Evolutionary conservation across 2,113 vertebrate species (phyloP).

Genomic region (Eonycteris spelaea): DNA sequence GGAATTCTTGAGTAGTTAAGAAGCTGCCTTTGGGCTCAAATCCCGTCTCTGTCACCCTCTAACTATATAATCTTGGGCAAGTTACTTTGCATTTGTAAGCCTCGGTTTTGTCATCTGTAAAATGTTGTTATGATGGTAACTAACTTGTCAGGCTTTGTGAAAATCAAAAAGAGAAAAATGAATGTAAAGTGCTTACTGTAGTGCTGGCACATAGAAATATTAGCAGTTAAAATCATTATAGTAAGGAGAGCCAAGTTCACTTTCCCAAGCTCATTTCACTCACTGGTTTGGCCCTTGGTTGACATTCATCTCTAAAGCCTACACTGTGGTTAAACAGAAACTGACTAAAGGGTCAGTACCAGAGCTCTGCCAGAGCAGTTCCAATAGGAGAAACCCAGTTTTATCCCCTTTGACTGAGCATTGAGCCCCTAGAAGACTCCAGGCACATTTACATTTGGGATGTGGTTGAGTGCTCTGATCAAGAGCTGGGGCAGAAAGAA

Average conservation of each 20-base stretch:
- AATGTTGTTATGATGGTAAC: neutral
- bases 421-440: neutral
- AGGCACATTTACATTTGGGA: neutral
- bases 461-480: too few relatives aligned
- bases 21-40: neutral
- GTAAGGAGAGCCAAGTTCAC: neutral
- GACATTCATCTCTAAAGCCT: neutral
- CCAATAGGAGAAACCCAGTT: neutral
- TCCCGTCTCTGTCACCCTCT: neutral
- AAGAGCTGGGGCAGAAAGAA: too few relatives aligned
- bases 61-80: neutral
- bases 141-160: neutral
- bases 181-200: neutral
- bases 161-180: neutral
- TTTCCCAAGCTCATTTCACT: neutral
- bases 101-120: neutral
- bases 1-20: neutral
- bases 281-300: neutral
- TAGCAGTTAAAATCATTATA: neutral
- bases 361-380: neutral
- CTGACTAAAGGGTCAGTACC: neutral
- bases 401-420: neutral
- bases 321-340: neutral
- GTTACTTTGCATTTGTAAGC: neutral
- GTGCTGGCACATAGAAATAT: neutral